A percentile compares a stretch with the other conserved stretches of the same genome.
Evolutionary conservation across 2,113 vertebrate species (phyloP).

Genomic region (Corydoras maculifer): DNA sequence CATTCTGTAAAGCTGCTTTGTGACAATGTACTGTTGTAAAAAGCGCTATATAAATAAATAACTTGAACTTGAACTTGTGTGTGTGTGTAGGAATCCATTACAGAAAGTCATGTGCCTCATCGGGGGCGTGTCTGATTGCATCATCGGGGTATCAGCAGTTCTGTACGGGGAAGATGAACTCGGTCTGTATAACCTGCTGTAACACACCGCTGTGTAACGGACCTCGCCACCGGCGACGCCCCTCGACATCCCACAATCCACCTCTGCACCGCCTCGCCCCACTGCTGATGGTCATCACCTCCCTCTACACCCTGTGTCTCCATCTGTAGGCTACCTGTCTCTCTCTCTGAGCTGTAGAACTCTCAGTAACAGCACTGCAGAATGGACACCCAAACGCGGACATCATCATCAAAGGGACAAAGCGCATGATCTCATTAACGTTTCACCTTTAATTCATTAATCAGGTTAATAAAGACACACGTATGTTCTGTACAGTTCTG

Average conservation of each 20-base stretch:
- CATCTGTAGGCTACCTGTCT: background rate
- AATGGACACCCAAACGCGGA: too few relatives aligned
- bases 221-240: slow-evolving; percentile 76
- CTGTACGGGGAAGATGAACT: slow-evolving; percentile 91
- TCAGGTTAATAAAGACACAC: too few relatives aligned
- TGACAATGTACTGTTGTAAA: too few relatives aligned
- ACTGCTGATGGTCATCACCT: accelerated
- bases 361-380: too few relatives aligned
- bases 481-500: too few relatives aligned
- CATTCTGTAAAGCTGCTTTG: too few relatives aligned
- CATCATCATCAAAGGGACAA: too few relatives aligned
- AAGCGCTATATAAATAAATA: too few relatives aligned
- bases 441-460: too few relatives aligned
- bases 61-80: too few relatives aligned
- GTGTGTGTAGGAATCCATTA: slow-evolving; percentile 80
- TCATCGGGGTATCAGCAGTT: slow-evolving; percentile 97
- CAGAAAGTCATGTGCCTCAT: slow-evolving; percentile 91
- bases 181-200: slow-evolving; percentile 96
- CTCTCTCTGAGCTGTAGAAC: background rate
- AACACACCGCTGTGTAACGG: slow-evolving; percentile 95
- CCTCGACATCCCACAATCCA: slow-evolving; percentile 43
- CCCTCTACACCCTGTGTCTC: background rate
- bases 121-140: slow-evolving; percentile 89
- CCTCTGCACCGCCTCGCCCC: slow-evolving; percentile 7
- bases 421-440: too few relatives aligned